Evolutionary conservation across 2,888 invertebrate species (phyloP), one percentile per base, ranked within the genome.

Genomic region (Drosophila rubida): DNA sequence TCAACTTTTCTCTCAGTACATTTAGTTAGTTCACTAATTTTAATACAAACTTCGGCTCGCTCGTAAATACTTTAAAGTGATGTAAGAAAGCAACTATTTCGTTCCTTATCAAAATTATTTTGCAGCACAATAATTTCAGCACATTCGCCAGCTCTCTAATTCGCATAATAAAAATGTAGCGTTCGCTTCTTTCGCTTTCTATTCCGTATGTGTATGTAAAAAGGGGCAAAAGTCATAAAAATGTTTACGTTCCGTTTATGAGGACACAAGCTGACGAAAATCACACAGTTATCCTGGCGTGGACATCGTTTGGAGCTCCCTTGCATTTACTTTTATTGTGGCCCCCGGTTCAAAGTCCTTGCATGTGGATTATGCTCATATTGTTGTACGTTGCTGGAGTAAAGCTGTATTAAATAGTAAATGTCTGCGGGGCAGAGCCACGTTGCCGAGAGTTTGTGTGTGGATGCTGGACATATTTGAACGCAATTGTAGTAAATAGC

Each of bases 241-340:
- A 80, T 80, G 78, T 83, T 77, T 80, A 83, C 67, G 66, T 58
- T 50, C 61, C 64, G 61, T 78, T 79, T 79, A 79, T 77, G 78
- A 54, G 84, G 67, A 77, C 77, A 70, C 83, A 79, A 80, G 83
- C 83, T 79, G 83, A 69, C 74, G 80, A 73, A 76, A 69, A 76
- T 79, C 80, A 66, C 77, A 83, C 80, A 79, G 68, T 70, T 82
- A 74, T 19, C 41, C 57, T 42, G 42, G 51, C 11, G 35, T 61
- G 51, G 39, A 61, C 61, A 61, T 74, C 63, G 58, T 59, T 63
- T 58, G 54, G 32, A 32, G 58, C 39, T 54, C 35, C 44, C 54
- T 45, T 62, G 51, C 58, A 69, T 82, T 82, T 79, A 59, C 66
- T 74, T 85, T 73, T 79, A 85, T 79, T 66, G 69, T 73, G 64